A percentile compares a stretch with the other conserved stretches of the same genome.
Evolutionary conservation across 2,888 invertebrate genomes (phyloP).

Genomic region (Capitulum mitella): DNA sequence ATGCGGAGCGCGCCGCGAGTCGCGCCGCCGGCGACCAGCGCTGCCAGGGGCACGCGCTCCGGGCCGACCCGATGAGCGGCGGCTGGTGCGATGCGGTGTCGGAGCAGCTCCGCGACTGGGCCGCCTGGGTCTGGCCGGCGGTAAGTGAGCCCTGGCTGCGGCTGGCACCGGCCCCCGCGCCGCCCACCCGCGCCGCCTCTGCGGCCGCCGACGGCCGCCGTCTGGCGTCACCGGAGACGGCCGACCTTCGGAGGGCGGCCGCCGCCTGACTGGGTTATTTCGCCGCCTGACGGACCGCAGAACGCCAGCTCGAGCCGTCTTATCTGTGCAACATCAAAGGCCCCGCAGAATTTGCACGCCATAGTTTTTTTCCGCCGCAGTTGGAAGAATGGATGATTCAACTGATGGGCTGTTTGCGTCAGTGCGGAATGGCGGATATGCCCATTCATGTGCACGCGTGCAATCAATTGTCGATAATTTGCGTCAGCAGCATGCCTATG

Average conservation of each 20-base stretch:
- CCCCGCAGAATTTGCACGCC: not conserved
- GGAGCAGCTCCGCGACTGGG: not conserved
- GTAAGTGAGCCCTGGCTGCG: not conserved
- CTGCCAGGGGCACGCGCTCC: not conserved
- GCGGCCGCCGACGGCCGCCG: not conserved
- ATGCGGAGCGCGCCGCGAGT: too few species aligned
- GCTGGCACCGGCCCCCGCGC: too few species aligned
- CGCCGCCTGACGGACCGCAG: too few species aligned
- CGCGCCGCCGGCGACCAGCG: too few species aligned
- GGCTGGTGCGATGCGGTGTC: not conserved
- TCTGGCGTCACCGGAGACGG: not conserved
- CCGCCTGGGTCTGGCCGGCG: not conserved
- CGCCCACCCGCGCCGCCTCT: not conserved
- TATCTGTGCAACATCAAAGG: too few species aligned
- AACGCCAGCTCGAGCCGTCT: too few species aligned
- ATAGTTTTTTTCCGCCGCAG: not conserved
- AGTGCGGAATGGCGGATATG: not conserved
- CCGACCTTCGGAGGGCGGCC: not conserved
- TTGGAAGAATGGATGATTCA: not conserved
- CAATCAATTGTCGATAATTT: too few species aligned
- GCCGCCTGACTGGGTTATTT: too few species aligned
- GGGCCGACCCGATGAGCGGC: not conserved
- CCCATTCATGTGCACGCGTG: too few species aligned
- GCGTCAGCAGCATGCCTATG: too few species aligned
- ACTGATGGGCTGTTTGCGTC: not conserved